Evolutionary conservation across 2,113 vertebrate genomes (phyloP).

Genomic region (Planiliza haematocheilus): DNA sequence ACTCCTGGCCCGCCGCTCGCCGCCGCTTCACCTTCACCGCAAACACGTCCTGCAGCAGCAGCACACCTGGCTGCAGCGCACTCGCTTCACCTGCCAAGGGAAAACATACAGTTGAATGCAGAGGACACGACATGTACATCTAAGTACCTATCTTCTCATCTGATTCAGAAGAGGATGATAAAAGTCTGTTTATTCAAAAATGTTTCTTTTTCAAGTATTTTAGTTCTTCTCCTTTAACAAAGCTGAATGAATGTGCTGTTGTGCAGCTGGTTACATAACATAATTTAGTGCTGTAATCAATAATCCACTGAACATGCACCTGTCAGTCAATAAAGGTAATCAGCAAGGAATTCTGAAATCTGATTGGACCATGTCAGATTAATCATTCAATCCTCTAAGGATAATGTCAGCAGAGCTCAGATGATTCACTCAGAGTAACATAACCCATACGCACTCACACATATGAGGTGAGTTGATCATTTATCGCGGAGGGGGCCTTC

Average conservation of each 20-base stretch:
- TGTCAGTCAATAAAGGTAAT: slow-evolving; percentile 36
- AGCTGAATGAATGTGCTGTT: neutral
- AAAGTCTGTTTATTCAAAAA: too few species aligned
- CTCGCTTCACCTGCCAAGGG: slow-evolving; percentile 38
- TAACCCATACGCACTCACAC: slow-evolving; percentile 23
- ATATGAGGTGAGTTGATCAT: too few species aligned
- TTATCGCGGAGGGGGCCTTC: too few species aligned
- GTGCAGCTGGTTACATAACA: slow-evolving; percentile 30
- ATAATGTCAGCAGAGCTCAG: slow-evolving; percentile 48
- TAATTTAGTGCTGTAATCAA: slow-evolving; percentile 13
- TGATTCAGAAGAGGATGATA: too few species aligned
- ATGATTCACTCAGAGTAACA: slow-evolving; percentile 34
- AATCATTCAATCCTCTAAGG: slow-evolving; percentile 37
- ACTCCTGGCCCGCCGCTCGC: slow-evolving; percentile 59
- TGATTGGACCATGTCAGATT: slow-evolving; percentile 50
- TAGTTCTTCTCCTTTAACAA: too few species aligned
- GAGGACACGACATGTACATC: neutral
- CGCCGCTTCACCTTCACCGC: slow-evolving; percentile 77
- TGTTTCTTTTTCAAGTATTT: too few species aligned
- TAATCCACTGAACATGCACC: slow-evolving; percentile 35
- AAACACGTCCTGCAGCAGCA: slow-evolving; percentile 68
- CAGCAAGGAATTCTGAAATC: slow-evolving; percentile 3
- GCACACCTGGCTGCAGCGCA: slow-evolving; percentile 21
- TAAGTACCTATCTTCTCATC: too few species aligned
- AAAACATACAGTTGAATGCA: neutral